These are phyloP conservation scores for Apamea crenata DNA, from an alignment of 2,888 invertebrate genomes.

Conservation along the genomic window DNA sequence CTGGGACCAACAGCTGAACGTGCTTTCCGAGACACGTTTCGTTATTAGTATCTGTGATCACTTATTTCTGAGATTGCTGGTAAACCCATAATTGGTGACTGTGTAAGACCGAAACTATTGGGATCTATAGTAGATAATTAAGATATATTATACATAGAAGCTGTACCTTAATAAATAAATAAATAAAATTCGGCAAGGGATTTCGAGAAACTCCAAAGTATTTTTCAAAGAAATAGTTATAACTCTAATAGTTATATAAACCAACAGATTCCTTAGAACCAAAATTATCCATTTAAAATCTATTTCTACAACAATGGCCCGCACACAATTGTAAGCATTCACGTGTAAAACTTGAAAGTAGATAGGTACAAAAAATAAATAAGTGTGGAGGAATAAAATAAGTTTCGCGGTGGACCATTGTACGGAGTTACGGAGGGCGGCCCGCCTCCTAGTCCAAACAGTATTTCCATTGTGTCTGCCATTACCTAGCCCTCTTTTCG, in stretches of 20 bases:
- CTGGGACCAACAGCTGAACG: too few species aligned
- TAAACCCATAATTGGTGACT: too few species aligned
- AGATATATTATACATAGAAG: too few species aligned
- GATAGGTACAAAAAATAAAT: constrained; percentile 83
- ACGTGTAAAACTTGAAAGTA: constrained; percentile 76
- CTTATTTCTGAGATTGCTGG: too few species aligned
- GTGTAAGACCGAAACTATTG: too few species aligned
- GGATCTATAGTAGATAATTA: too few species aligned
- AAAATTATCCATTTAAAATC: constrained; percentile 46
- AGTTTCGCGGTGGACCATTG: constrained; percentile 86
- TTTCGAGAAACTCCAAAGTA: not conserved
- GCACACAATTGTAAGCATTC: constrained; percentile 65
- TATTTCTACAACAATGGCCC: constrained; percentile 54
- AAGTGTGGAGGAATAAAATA: constrained; percentile 87
- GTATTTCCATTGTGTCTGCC: constrained; percentile 88
- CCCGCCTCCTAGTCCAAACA: constrained; percentile 87
- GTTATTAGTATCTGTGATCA: too few species aligned
- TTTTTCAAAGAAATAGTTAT: not conserved
- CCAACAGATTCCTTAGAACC: constrained; percentile 13
- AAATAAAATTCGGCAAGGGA: not conserved
- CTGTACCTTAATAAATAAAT: too few species aligned
- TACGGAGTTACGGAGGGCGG: constrained; percentile 81
- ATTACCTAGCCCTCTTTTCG: constrained; percentile 90
- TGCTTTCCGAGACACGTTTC: too few species aligned
- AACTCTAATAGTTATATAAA: not conserved